Conservation (phyloP, 2,113 vertebrate genomes). For the Gobius niger region DNA sequence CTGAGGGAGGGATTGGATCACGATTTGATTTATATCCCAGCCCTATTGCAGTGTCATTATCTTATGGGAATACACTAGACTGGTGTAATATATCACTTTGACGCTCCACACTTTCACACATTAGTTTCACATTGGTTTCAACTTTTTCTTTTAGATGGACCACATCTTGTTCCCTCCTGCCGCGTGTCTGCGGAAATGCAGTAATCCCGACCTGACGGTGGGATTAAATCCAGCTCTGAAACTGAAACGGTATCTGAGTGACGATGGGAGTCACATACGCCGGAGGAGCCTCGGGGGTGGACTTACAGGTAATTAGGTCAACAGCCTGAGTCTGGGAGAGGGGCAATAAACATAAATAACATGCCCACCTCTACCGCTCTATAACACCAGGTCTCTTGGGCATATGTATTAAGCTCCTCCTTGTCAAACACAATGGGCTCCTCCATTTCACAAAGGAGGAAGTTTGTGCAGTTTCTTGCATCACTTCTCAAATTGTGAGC, state of each 20-base stretch:
- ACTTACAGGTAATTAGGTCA: conserved; percentile 67
- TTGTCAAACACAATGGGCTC: background rate
- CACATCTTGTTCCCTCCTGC: conserved; percentile 84
- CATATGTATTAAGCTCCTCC: background rate
- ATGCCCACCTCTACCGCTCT: background rate
- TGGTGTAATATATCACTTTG: background rate
- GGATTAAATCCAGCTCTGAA: conserved; percentile 78
- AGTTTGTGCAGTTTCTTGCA: background rate
- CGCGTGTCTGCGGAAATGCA: conserved; percentile 84
- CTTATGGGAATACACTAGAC: conserved; percentile 17
- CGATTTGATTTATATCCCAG: too few relatives aligned
- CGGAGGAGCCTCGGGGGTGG: conserved; percentile 92
- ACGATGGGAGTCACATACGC: conserved; percentile 85
- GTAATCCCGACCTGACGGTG: conserved; percentile 84
- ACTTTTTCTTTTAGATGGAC: conserved; percentile 80
- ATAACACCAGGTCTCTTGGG: background rate
- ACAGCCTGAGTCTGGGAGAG: background rate
- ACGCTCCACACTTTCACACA: too few relatives aligned
- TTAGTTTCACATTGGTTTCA: too few relatives aligned
- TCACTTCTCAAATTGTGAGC: background rate
- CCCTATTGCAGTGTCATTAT: conserved; percentile 28
- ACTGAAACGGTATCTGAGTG: conserved; percentile 85
- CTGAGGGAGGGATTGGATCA: too few relatives aligned
- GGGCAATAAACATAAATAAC: background rate
- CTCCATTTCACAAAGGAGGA: background rate